Evolutionary conservation across 2,113 vertebrate species (phyloP).

Genomic region (Scomber japonicus): DNA sequence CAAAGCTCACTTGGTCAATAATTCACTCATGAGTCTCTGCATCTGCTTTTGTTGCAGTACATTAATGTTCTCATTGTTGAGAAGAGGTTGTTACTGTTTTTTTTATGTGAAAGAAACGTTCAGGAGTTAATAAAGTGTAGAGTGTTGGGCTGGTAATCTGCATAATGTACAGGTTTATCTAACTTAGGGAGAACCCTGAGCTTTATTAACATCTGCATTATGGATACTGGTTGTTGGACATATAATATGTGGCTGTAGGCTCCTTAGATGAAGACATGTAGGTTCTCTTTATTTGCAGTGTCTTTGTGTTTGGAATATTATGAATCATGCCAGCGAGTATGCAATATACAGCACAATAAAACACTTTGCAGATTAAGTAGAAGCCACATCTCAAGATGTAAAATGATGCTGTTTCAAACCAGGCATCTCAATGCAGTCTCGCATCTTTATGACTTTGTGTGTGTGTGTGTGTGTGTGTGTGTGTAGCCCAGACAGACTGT

Average conservation of each 20-base stretch:
- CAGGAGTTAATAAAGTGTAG: conserved; percentile 38
- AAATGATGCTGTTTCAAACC: not conserved
- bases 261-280: not conserved
- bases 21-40: not conserved
- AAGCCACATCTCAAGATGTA: not conserved
- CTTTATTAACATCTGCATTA: not conserved
- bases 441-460: conserved; percentile 15
- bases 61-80: conserved; percentile 22
- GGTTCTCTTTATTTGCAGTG: too few relatives aligned
- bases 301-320: not conserved
- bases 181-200: not conserved
- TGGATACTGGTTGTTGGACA: conserved; percentile 19
- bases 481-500: conserved; percentile 95
- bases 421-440: conserved; percentile 9
- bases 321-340: not conserved
- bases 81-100: conserved; percentile 2
- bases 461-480: conserved; percentile 36
- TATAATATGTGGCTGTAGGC: not conserved
- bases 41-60: conserved; percentile 12
- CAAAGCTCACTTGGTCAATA: not conserved
- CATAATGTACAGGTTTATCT: conserved; percentile 9
- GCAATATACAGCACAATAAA: not conserved
- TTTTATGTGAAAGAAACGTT: conserved; percentile 18
- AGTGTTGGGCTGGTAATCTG: conserved; percentile 8
- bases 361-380: not conserved